These are phyloP conservation scores for Drosophila atroscutellata DNA, from an alignment of 2,888 invertebrate genomes.

Conservation along the genomic window DNA sequence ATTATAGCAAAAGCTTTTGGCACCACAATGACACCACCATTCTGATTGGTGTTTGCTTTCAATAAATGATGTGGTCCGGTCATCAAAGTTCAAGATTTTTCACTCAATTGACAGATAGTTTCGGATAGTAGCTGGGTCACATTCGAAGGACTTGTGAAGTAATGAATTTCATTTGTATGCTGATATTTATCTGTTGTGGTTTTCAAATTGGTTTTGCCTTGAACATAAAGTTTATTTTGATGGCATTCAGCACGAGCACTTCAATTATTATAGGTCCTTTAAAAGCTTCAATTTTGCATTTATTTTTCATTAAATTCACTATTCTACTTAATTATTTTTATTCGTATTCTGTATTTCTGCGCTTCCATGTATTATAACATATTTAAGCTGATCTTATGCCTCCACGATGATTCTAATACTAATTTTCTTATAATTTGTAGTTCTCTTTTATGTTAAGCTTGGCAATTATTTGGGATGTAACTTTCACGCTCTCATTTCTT, in stretches of 20 bases:
- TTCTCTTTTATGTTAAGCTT: neutral
- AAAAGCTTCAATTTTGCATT: neutral
- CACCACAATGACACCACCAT: conserved; percentile 1
- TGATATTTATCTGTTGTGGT: conserved; percentile 8
- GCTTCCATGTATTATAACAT: neutral
- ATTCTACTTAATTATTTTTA: neutral
- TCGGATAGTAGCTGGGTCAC: neutral
- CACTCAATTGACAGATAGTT: conserved; percentile 26
- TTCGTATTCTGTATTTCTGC: neutral
- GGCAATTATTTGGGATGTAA: conserved; percentile 1
- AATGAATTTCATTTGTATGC: conserved; percentile 8
- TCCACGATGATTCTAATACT: neutral
- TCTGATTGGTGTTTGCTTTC: conserved; percentile 5
- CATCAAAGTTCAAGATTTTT: conserved; percentile 52
- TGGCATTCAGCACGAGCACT: no score
- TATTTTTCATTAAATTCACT: neutral
- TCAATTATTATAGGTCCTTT: neutral
- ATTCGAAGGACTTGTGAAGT: conserved; percentile 14
- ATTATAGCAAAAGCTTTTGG: conserved; percentile 56
- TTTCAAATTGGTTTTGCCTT: neutral
- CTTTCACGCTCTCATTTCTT: neutral
- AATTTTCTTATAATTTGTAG: neutral
- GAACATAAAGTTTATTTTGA: neutral
- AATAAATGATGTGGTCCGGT: conserved; percentile 62
- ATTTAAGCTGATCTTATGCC: neutral